Percentiles rank a stretch among this genome's conserved stretches.
Evolutionary conservation across 2,888 invertebrate genomes (phyloP).

Genomic region (Anticlea derivata): DNA sequence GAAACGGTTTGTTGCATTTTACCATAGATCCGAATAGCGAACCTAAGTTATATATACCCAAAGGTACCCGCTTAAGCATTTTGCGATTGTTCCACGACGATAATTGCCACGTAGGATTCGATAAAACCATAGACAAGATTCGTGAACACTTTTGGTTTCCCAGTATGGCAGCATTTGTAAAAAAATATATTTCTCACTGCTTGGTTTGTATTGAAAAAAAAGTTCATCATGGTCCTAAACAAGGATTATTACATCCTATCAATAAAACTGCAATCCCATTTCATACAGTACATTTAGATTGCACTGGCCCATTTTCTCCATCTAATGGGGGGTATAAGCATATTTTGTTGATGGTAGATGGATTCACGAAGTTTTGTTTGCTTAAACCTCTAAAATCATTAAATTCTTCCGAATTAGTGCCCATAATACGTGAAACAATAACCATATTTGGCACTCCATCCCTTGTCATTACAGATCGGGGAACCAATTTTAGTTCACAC

Average conservation of each 20-base stretch:
- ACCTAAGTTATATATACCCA: constrained; percentile 39
- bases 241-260: too few relatives aligned
- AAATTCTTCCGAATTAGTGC: constrained; percentile 29
- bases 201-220: not conserved
- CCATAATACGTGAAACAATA: constrained; percentile 33
- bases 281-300: constrained; percentile 44
- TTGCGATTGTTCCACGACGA: constrained; percentile 5
- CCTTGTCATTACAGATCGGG: constrained; percentile 30
- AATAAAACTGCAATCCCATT: constrained; percentile 37
- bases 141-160: constrained; percentile 8
- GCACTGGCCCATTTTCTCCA: constrained; percentile 40
- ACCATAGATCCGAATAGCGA: too few relatives aligned
- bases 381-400: constrained; percentile 40
- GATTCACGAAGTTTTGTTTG: constrained; percentile 45
- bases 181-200: too few relatives aligned
- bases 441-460: constrained; percentile 34
- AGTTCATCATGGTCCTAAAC: constrained; percentile 2
- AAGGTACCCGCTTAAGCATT: constrained; percentile 22
- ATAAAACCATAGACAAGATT: not conserved
- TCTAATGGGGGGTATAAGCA: constrained; percentile 36
- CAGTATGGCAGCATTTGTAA: too few relatives aligned
- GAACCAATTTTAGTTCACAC: constrained; percentile 32
- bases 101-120: constrained; percentile 8
- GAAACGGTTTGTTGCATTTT: constrained; percentile 17
- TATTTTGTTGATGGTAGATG: constrained; percentile 40